Evolutionary conservation across 2,797 vertebrate genomes (phyloP).

Genomic region (Syndactyla subalaris): DNA sequence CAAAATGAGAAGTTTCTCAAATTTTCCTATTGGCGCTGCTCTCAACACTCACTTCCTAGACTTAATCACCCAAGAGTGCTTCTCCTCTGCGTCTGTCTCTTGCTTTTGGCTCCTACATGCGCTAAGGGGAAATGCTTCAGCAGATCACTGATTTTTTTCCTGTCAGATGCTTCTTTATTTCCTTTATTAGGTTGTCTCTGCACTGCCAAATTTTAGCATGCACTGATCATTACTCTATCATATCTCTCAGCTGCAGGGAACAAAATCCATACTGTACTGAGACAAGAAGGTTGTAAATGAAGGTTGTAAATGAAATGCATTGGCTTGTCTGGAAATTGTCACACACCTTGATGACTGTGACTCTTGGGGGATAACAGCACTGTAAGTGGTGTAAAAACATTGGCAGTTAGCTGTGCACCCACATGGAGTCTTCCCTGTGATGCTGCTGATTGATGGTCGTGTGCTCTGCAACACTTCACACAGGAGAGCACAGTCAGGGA

Average conservation of each 20-base stretch:
- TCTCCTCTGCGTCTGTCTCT: not conserved
- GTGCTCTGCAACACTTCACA: not conserved
- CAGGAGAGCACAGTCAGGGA: not conserved
- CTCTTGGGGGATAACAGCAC: not conserved
- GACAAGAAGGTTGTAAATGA: not conserved
- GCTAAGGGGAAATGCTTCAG: not conserved
- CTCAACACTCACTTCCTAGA: not conserved
- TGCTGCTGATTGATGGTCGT: not conserved
- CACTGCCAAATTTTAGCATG: not conserved
- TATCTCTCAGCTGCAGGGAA: not conserved
- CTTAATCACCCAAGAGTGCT: not conserved
- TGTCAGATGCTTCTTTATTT: conserved; percentile 16
- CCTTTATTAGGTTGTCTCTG: not conserved
- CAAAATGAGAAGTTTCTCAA: not conserved
- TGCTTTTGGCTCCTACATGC: not conserved
- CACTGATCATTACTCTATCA: not conserved
- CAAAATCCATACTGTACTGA: not conserved
- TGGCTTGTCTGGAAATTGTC: not conserved
- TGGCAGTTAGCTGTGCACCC: not conserved
- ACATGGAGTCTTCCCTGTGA: not conserved
- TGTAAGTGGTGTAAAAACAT: not conserved
- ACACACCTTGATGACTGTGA: not conserved
- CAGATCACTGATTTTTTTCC: not conserved
- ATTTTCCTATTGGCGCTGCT: not conserved
- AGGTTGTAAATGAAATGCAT: not conserved